Conservation (phyloP, 1,140 invertebrate genomes). For the Drosophila repleta region DNA sequence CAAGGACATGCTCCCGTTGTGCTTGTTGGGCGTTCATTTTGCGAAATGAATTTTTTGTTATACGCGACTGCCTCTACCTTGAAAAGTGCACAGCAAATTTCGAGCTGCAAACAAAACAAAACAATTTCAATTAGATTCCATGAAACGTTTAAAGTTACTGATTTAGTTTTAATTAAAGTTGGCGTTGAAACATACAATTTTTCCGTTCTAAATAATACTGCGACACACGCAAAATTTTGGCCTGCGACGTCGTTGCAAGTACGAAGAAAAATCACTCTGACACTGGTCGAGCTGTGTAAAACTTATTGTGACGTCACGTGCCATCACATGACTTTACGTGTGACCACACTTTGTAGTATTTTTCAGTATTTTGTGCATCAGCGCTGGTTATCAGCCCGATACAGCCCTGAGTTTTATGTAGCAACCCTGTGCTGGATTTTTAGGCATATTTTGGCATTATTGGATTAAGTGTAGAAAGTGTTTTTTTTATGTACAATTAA, state of each 20-base stretch:
- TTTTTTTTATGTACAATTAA: conserved; percentile 64
- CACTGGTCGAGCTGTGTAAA: conserved; percentile 44
- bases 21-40: conserved; percentile 85
- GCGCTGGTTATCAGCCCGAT: background rate
- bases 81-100: conserved; percentile 80
- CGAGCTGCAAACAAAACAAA: conserved; percentile 63
- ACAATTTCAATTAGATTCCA: conserved; percentile 27
- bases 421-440: conserved; percentile 26
- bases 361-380: background rate
- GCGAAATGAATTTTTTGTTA: conserved; percentile 56
- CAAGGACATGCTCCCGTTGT: conserved; percentile 92
- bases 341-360: conserved; percentile 4
- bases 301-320: conserved; percentile 76
- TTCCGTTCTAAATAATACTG: conserved; percentile 77
- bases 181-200: conserved; percentile 66
- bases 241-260: conserved; percentile 77
- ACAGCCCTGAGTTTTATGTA: conserved; percentile 10
- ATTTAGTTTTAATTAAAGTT: background rate
- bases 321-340: conserved; percentile 71
- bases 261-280: conserved; percentile 72
- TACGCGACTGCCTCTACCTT: conserved; percentile 57
- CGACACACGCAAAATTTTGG: conserved; percentile 75
- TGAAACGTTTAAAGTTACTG: background rate
- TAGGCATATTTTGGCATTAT: conserved; percentile 50
- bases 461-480: conserved; percentile 62